These are phyloP conservation scores for Troglohyphantes excavatus DNA, from an alignment of 2,888 invertebrate genomes.

Conservation along the genomic window DNA sequence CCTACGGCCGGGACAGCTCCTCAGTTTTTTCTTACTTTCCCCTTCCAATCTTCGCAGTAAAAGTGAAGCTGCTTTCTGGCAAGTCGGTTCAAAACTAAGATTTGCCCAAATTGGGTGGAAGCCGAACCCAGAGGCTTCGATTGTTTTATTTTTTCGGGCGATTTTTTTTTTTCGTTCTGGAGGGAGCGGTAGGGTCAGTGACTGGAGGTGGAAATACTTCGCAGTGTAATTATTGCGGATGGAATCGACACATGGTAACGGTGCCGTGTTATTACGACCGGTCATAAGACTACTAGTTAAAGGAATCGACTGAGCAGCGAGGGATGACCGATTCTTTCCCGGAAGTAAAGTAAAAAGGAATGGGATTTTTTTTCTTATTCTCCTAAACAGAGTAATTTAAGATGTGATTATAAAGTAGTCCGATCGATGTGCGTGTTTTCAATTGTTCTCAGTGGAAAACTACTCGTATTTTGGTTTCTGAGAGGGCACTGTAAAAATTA, in stretches of 20 bases:
- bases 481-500: too few relatives aligned
- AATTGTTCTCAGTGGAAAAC: not conserved
- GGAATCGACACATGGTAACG: slow-evolving; percentile 12
- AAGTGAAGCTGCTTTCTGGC: not conserved
- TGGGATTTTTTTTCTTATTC: not conserved
- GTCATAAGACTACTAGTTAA: not conserved
- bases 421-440: not conserved
- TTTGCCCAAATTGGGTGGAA: slow-evolving; percentile 33
- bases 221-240: not conserved
- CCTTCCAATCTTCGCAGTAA: slow-evolving; percentile 19
- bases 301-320: not conserved
- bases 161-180: slow-evolving; percentile 23
- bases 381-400: not conserved
- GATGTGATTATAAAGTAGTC: not conserved
- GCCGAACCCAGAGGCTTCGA: slow-evolving; percentile 2
- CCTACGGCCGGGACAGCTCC: slow-evolving; percentile 28
- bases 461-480: too few relatives aligned
- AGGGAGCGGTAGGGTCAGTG: slow-evolving; percentile 43
- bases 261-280: slow-evolving; percentile 31
- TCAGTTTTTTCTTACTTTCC: slow-evolving; percentile 32
- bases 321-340: not conserved
- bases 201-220: slow-evolving; percentile 26
- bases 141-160: slow-evolving; percentile 41
- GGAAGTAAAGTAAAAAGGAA: not conserved
- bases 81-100: not conserved